A percentile compares a stretch with the other conserved stretches of the same genome.
These are phyloP conservation scores for Lerista edwardsae DNA, from an alignment of 2,797 vertebrate species.

Conservation along the genomic window DNA sequence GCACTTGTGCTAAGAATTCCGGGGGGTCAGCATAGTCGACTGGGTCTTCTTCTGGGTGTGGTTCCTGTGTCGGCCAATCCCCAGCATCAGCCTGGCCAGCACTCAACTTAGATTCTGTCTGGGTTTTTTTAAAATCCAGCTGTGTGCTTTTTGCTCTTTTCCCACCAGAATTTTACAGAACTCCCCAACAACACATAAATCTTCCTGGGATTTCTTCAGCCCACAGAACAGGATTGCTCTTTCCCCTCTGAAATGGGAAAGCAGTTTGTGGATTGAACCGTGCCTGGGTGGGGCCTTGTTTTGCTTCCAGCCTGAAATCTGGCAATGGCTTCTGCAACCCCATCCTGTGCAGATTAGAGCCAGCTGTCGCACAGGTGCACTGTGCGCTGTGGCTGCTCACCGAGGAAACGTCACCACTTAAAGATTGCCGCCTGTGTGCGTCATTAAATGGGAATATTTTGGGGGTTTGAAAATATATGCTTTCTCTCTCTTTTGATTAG, in stretches of 20 bases:
- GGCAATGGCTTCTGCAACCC: slow-evolving; percentile 44
- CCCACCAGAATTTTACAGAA: slow-evolving; percentile 40
- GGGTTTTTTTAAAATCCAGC: neutral
- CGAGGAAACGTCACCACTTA: slow-evolving; percentile 46
- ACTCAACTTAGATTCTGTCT: neutral
- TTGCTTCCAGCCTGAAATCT: slow-evolving; percentile 52
- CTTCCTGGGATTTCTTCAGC: slow-evolving; percentile 52
- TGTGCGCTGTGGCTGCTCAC: slow-evolving; percentile 57
- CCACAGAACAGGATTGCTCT: slow-evolving; percentile 56
- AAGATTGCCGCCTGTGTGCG: slow-evolving; percentile 49
- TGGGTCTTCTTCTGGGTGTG: no score
- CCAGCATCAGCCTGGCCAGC: neutral
- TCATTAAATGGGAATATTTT: slow-evolving; percentile 65
- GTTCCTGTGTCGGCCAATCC: no score
- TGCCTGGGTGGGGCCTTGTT: slow-evolving; percentile 58
- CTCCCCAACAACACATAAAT: slow-evolving; percentile 27
- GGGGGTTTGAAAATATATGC: slow-evolving; percentile 51
- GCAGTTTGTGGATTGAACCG: slow-evolving; percentile 51
- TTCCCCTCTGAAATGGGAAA: slow-evolving; percentile 50
- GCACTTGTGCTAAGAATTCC: no score
- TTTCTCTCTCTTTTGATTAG: slow-evolving; percentile 62
- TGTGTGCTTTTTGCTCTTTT: slow-evolving; percentile 18
- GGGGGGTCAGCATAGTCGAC: no score
- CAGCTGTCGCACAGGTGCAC: slow-evolving; percentile 71
- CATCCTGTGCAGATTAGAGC: slow-evolving; percentile 33